Base-by-base conservation (phyloP, 2,113 vertebrate genomes). In the Euleptes europaea region DNA sequence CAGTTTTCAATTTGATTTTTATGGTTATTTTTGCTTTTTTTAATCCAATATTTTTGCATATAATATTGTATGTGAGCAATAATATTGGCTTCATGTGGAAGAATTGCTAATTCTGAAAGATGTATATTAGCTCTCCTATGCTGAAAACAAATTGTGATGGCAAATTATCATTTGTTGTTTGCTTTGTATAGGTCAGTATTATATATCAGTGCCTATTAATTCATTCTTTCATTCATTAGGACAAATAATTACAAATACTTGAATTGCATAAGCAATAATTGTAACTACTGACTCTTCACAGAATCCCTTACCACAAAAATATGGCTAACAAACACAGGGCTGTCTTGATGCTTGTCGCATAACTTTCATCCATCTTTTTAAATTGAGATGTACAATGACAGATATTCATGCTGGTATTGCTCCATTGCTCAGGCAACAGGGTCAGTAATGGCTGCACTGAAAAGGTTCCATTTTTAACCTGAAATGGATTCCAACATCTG, bases 371-470 rank as follows among this genome's bases (percentile, higher is more conserved):
- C 38, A 23, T 69, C 67, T 86, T 86, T 69, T 75, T 90, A 90
- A 93, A 92, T 70, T 79, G 87, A 86, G 84, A 69, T 83, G 90
- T 83, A 28, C 12, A 72, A 83, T 73, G 91, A 88, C 88, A 92
- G 72, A 86, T 88, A 88, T 84, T 84, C 90, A 83, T 69, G 89
- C 84, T 84, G 89, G 86, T 87, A 90, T 89, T 75, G 80, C 88
- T 92, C 85, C 92, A 88, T 94, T 94, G 93, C 92, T 93, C 86
- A 87, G 88, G 92, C 91, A 94, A 89, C 86, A 76, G 88, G 79
- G 88, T 70, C 42, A 88, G 84, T 75, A 88, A 77, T 78, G 85
- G 84, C 66, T 88, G 2, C 80, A 42, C 60, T 84, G 79, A 38
- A 83, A 76, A 86, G 78, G 85, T 83, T 88, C 73, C 2, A 31